Conservation (phyloP, 2,888 invertebrate species). For the Terebella lapidaria region DNA sequence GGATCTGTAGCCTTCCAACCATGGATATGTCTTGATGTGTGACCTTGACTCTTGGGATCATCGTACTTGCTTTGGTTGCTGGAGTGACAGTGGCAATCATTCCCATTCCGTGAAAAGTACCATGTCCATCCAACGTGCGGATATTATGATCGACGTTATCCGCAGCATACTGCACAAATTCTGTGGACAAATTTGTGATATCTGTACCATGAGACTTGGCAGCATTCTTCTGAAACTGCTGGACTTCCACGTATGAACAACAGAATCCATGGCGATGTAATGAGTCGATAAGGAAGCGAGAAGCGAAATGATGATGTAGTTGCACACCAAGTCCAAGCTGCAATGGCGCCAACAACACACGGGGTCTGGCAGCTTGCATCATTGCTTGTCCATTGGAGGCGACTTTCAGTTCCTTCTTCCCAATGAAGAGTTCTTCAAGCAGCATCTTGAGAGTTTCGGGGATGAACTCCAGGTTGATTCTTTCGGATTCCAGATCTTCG, state of each 20-base stretch:
- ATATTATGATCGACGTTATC: conserved; percentile 20
- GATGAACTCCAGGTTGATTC: conserved; percentile 11
- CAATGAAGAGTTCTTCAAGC: conserved; percentile 12
- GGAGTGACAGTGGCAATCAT: conserved; percentile 4
- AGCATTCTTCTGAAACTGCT: conserved; percentile 5
- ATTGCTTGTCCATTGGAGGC: conserved; percentile 28
- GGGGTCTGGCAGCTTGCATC: conserved; percentile 25
- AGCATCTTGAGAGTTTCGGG: conserved; percentile 18
- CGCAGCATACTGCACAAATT: conserved; percentile 10
- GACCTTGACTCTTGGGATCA: neutral
- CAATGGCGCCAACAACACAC: conserved; percentile 24
- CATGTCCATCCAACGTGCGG: conserved; percentile 9
- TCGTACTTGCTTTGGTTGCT: neutral
- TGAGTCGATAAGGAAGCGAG: conserved; percentile 28
- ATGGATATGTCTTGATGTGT: neutral
- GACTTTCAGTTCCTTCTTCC: conserved; percentile 13
- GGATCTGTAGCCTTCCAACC: neutral
- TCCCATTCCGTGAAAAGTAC: conserved; percentile 15
- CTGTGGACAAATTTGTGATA: conserved; percentile 2
- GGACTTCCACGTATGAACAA: conserved; percentile 23
- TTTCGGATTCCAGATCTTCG: conserved; percentile 11
- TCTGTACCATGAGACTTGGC: conserved; percentile 6
- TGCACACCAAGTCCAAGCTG: conserved; percentile 29
- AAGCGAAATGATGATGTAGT: conserved; percentile 27
- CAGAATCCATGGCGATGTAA: conserved; percentile 27